These are phyloP conservation scores for Pyrrhosoma nymphula DNA, from an alignment of 2,888 invertebrate species.

Conservation along the genomic window DNA sequence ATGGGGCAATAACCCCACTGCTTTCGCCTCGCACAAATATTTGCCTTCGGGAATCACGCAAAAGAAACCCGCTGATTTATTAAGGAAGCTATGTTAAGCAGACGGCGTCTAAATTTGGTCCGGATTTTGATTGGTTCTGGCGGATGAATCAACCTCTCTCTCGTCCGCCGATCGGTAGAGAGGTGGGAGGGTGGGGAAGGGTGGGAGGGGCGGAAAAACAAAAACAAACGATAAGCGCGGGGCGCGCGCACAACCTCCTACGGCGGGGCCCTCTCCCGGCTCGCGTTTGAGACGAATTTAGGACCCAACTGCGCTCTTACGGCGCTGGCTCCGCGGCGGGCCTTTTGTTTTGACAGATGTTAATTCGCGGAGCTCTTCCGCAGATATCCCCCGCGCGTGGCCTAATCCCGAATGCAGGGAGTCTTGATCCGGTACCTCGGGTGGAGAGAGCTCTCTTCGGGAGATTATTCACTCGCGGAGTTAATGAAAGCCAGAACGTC, in stretches of 20 bases:
- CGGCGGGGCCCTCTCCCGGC: background rate
- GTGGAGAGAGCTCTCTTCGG: background rate
- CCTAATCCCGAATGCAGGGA: background rate
- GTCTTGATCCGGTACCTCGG: background rate
- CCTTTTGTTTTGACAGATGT: slow-evolving; percentile 51
- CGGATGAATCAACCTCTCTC: slow-evolving; percentile 50
- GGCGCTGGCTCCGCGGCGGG: background rate
- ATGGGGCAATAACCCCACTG: slow-evolving; percentile 6
- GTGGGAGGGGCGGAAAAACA: background rate
- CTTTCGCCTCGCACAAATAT: slow-evolving; percentile 3
- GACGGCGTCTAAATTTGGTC: slow-evolving; percentile 58
- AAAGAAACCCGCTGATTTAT: slow-evolving; percentile 51
- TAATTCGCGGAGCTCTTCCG: slow-evolving; percentile 36
- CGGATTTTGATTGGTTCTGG: background rate
- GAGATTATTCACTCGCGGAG: slow-evolving; percentile 2
- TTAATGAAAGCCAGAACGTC: background rate
- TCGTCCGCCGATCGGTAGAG: background rate
- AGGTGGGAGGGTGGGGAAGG: background rate
- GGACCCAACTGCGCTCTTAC: background rate
- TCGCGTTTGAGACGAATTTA: slow-evolving; percentile 39
- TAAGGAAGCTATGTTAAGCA: slow-evolving; percentile 61
- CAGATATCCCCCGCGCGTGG: background rate
- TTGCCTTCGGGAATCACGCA: background rate
- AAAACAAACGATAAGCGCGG: slow-evolving; percentile 26
- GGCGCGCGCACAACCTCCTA: background rate